phyloP scores from a whole-genome alignment of 1,140 invertebrate species.

The Nymphalis io region DNA sequence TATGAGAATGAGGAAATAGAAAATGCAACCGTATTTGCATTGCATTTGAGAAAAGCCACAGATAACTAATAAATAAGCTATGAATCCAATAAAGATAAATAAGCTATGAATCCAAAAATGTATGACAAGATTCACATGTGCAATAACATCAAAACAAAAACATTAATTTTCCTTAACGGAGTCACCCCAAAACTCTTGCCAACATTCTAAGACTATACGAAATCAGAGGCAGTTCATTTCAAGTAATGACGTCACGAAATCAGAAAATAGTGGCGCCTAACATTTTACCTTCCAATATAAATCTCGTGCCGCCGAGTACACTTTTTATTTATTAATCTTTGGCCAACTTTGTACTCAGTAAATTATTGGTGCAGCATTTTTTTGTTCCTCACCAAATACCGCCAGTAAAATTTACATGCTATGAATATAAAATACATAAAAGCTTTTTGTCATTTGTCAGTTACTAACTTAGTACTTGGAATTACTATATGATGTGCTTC shows the following conservation, averaged over 20 bases:
- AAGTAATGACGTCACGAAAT: conserved; percentile 19
- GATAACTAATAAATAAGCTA: neutral
- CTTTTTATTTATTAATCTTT: conserved; percentile 30
- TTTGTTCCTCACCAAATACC: neutral
- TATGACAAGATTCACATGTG: conserved; percentile 8
- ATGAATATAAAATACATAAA: neutral
- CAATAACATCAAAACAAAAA: conserved; percentile 18
- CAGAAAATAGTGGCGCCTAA: conserved; percentile 23
- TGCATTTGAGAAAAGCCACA: no score
- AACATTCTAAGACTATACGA: conserved; percentile 16
- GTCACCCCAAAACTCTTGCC: conserved; percentile 13
- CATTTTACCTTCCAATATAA: conserved; percentile 26
- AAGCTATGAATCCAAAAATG: neutral
- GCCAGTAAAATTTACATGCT: neutral
- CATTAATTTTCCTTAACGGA: conserved; percentile 20
- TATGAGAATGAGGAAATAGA: no score
- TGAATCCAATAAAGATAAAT: neutral
- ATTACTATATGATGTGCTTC: no score
- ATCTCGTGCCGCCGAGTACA: conserved; percentile 14
- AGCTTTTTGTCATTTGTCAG: neutral
- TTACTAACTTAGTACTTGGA: neutral
- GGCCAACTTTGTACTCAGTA: conserved; percentile 13
- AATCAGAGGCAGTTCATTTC: conserved; percentile 22
- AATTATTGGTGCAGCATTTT: conserved; percentile 19
- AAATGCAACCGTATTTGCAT: no score